These are phyloP conservation scores for Mesitornis unicolor DNA, from an alignment of 2,113 vertebrate genomes.

Conservation along the genomic window DNA sequence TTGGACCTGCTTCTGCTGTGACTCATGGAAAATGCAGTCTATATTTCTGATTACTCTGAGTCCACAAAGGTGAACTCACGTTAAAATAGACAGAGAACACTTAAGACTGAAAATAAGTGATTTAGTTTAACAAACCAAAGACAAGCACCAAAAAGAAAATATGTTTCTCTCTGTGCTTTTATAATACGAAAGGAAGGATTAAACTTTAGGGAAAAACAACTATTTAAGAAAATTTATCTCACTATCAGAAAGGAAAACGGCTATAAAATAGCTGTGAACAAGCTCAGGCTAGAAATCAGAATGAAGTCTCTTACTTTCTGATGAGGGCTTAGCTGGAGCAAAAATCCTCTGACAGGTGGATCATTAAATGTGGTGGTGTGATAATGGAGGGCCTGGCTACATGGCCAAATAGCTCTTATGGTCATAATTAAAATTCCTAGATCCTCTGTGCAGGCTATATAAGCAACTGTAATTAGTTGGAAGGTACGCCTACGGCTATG, in stretches of 20 bases:
- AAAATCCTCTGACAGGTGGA: not conserved
- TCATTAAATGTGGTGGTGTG: not conserved
- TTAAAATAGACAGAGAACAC: not conserved
- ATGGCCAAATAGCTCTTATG: not conserved
- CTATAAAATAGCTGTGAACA: not conserved
- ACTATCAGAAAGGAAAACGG: not conserved
- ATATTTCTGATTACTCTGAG: not conserved
- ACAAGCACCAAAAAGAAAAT: not conserved
- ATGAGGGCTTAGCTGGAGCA: not conserved
- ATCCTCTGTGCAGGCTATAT: not conserved
- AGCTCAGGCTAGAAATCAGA: not conserved
- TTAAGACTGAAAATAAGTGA: not conserved
- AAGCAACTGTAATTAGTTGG: not conserved
- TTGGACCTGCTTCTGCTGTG: not conserved
- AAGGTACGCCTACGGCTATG: not conserved
- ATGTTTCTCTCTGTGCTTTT: not conserved
- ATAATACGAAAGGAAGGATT: not conserved
- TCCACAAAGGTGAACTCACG: not conserved
- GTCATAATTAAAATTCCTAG: not conserved
- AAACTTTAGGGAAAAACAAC: not conserved
- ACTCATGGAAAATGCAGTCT: not conserved
- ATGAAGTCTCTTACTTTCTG: not conserved
- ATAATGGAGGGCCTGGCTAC: not conserved
- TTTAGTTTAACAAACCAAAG: not conserved
- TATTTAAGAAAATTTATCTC: not conserved